phyloP scores from a whole-genome alignment of 2,797 vertebrate genomes.

The Gambelia wislizenii region DNA sequence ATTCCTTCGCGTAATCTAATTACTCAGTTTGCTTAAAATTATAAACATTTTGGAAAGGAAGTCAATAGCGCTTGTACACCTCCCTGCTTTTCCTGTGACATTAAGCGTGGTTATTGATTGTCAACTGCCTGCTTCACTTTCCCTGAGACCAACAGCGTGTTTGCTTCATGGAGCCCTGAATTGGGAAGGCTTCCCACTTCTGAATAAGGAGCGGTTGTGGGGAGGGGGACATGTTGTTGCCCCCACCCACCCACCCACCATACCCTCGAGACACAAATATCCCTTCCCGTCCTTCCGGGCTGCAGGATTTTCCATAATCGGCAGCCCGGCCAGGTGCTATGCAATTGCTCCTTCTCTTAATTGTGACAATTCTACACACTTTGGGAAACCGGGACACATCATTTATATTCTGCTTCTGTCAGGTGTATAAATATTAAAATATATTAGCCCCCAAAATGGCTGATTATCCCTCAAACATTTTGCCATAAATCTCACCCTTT shows the following conservation, averaged over 20 bases:
- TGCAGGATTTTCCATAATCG: slow-evolving; percentile 83
- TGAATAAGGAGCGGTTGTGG: slow-evolving; percentile 75
- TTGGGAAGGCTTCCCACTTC: slow-evolving; percentile 71
- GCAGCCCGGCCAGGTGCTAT: slow-evolving; percentile 72
- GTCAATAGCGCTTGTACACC: slow-evolving; percentile 28
- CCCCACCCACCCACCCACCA: no score
- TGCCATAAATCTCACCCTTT: slow-evolving; percentile 82
- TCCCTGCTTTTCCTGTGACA: slow-evolving; percentile 54
- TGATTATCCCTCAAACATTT: slow-evolving; percentile 83
- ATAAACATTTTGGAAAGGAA: slow-evolving; percentile 38
- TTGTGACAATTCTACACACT: slow-evolving; percentile 82
- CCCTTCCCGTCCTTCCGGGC: slow-evolving; percentile 76
- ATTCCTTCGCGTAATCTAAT: slow-evolving; percentile 18
- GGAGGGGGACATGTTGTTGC: slow-evolving; percentile 10
- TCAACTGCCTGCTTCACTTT: slow-evolving; percentile 65
- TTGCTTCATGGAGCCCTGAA: slow-evolving; percentile 68
- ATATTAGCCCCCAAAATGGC: slow-evolving; percentile 79
- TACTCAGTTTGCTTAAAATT: slow-evolving; percentile 50
- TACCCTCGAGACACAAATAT: slow-evolving; percentile 76
- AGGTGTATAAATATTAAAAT: slow-evolving; percentile 87
- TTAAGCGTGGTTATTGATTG: slow-evolving; percentile 57
- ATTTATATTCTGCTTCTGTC: slow-evolving; percentile 83
- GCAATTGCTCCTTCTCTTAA: slow-evolving; percentile 79
- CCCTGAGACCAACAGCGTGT: slow-evolving; percentile 67
- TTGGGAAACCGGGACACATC: slow-evolving; percentile 78